phyloP scores from a whole-genome alignment of 2,888 invertebrate genomes.

The Tachystola acroxantha region DNA sequence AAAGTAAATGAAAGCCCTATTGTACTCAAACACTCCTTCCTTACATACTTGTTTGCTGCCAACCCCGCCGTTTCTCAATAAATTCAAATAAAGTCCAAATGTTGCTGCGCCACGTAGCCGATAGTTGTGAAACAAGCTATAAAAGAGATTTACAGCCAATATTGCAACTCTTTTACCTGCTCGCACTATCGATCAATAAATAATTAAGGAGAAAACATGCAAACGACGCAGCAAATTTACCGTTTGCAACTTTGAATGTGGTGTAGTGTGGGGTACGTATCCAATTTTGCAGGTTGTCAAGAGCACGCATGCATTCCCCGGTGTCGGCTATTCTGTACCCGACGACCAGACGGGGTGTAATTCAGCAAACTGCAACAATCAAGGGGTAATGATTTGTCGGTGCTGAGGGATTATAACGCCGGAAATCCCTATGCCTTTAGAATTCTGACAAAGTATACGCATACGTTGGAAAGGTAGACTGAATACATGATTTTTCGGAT shows the following conservation, averaged over 20 bases:
- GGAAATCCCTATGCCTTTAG: conserved; percentile 1
- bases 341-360: not conserved
- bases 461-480: too few relatives aligned
- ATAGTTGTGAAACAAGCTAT: not conserved
- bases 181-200: not conserved
- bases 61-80: not conserved
- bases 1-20: too few relatives aligned
- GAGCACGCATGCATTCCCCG: conserved; percentile 33
- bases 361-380: conserved; percentile 17
- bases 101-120: not conserved
- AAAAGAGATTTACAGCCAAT: conserved; percentile 1
- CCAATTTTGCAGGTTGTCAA: conserved; percentile 61
- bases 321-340: not conserved
- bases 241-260: not conserved
- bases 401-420: conserved; percentile 13
- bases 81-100: conserved; percentile 2
- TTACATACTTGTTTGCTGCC: not conserved
- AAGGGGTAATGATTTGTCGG: conserved; percentile 18
- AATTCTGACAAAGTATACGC: too few relatives aligned
- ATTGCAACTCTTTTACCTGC: not conserved
- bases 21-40: too few relatives aligned
- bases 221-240: not conserved
- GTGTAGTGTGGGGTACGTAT: conserved; percentile 22
- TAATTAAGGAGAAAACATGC: not conserved
- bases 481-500: too few relatives aligned